Evolutionary conservation across 2,113 vertebrate genomes (phyloP), one percentile per base, ranked within the genome.

Genomic region (Bothrops jararaca): DNA sequence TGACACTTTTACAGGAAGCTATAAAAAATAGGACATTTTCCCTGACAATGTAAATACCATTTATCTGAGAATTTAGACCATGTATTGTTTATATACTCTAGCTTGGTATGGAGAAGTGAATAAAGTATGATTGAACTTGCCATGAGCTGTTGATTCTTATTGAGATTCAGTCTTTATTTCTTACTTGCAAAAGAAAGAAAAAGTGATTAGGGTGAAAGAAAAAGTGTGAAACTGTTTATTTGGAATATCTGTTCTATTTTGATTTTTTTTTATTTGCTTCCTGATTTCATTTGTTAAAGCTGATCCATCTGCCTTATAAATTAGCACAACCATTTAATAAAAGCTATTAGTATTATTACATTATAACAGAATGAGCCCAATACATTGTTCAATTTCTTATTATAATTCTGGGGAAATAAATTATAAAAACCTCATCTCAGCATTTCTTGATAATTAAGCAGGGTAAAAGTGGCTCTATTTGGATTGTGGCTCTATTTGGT

Each of bases 401-500:
- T 90, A 69, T 89, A 89, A 92, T 26, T 9, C 95, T 80, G 89
- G 91, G 92, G 89, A 85, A 92, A 86, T 22, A 80, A 80, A 42
- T 42, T 42, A 80, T 80, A 42, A 9, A 42, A 42, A 60, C 7
- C 92, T 93, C 80, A 74, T 58, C 57, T 89, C 91, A 50, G 69
- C 69, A 58, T 94, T 95, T 90, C 85, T 90, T 85, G 74, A 13
- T 50, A 94, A 56, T 90, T 95, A 94, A 94, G 91, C 58, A 93
- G 95, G 96, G 15, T 96, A 95, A 94, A 96, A 96, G 93, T 95
- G 15, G 45, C 45, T 45, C 45, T 45, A 45, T 45, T 45, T 45
- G 45, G 18, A 96, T 93, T 95, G 86, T 91, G 86, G 48, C 97
- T 97, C 95, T 97, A 34, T 97, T 97, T 96, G 96, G 97, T 97